Conservation (phyloP, 2,888 invertebrate species). For the Ornithoptera alexandrae region DNA sequence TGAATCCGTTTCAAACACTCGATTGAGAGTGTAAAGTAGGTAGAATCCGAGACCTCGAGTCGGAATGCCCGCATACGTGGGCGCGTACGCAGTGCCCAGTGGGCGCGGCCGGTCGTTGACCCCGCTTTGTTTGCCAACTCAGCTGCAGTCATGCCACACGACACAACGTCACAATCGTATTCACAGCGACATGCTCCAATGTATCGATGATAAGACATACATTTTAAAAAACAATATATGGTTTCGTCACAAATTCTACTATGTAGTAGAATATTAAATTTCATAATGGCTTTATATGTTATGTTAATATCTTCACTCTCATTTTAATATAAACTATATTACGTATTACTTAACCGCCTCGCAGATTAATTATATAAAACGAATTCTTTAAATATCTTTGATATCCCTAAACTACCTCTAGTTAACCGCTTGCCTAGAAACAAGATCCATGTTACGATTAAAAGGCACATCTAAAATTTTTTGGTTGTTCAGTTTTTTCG, state of each 20-base stretch:
- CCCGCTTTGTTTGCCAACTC: constrained; percentile 80
- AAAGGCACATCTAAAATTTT: too few relatives aligned
- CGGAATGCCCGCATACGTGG: constrained; percentile 59
- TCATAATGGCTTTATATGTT: neutral
- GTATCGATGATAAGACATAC: constrained; percentile 11
- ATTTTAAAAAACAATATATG: neutral
- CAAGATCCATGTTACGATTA: too few relatives aligned
- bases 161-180: constrained; percentile 54
- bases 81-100: constrained; percentile 62
- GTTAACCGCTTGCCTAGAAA: too few relatives aligned
- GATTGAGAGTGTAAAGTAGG: constrained; percentile 8
- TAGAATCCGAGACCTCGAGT: constrained; percentile 30
- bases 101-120: constrained; percentile 76
- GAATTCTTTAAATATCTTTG: too few relatives aligned
- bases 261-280: neutral
- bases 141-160: constrained; percentile 64
- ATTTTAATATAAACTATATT: too few relatives aligned
- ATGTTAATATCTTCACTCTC: too few relatives aligned
- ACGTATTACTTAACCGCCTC: neutral
- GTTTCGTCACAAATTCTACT: too few relatives aligned
- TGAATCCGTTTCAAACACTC: constrained; percentile 12
- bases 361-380: neutral
- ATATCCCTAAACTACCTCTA: too few relatives aligned
- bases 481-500: too few relatives aligned
- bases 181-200: constrained; percentile 50